Evolutionary conservation across 92 coral and sea anemone species (phyloP), one percentile per base, ranked within the genome.

Genomic region (Phenganax stokvisi): DNA sequence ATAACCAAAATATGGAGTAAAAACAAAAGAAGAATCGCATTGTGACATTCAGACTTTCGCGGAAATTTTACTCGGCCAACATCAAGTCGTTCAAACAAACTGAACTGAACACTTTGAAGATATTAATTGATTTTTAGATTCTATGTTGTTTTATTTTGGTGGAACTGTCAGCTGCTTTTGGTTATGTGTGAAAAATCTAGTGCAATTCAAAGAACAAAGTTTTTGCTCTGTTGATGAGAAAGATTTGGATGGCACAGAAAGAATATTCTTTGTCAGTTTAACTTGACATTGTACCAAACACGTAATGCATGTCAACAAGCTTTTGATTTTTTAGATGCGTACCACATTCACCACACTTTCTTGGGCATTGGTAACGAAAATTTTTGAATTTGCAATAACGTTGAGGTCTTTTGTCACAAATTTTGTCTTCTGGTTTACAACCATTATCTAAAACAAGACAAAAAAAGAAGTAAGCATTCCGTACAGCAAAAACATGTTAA

Each of bases 261-360:
- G 47, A 37, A 37, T 1, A 37, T 37, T 37, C 47, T 37, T 37
- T 37, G 47, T 37, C 5, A 37, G 25, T 61, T 61, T 15, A 61
- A 61, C 6, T 13, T 8, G 13, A 61, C 67, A 2, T 61, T 8
- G n/a, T 17, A 17, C 67, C 5, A 8, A 6, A 25, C 28, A 61
- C 27, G 27, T 15, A 12, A 61, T 13, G 67, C 67, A 15, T 17
- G 67, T 61, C 67, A 13, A 25, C 25, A 15, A 7, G 1, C 27
- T 6, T 6, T 15, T 3, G 20, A 12, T 61, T 61, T 7, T 15
- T 8, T 15, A 15, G 12, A 64, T 64, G 47, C 73, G 7, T 25
- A 68, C 73, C 73, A 68, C 73, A 68, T 37, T 30, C 53, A 16
- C 73, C 73, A 28, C 73, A 68, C 37, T 68, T 68, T 20, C 73